Evolutionary conservation across 1,140 invertebrate species (phyloP).

Genomic region (Agraylea sexmaculata): DNA sequence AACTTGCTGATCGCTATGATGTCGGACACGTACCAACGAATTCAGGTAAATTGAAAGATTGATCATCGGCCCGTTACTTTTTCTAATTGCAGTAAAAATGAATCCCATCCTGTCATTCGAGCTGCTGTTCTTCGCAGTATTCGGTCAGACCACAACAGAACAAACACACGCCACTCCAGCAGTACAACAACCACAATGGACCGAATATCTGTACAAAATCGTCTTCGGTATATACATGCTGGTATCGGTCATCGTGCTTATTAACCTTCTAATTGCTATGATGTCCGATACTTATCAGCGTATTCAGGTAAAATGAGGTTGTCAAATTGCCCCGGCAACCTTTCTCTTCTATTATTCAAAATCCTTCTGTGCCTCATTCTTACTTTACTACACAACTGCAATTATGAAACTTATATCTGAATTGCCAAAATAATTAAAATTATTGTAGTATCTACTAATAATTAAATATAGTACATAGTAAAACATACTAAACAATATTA

Average conservation of each 20-base stretch:
- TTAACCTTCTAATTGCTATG: constrained; percentile 99
- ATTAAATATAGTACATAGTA: background rate
- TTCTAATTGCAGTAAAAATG: constrained; percentile 71
- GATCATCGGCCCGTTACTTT: constrained; percentile 30
- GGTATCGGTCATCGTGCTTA: constrained; percentile 95
- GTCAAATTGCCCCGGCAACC: background rate
- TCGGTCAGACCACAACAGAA: constrained; percentile 89
- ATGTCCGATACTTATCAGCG: constrained; percentile 99
- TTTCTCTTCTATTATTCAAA: background rate
- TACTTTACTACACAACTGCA: too few species aligned
- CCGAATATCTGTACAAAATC: constrained; percentile 67
- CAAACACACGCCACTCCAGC: constrained; percentile 48
- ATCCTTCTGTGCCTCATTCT: background rate
- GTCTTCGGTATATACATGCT: constrained; percentile 91
- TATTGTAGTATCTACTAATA: too few species aligned
- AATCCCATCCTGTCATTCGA: constrained; percentile 86
- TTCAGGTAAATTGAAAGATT: constrained; percentile 59
- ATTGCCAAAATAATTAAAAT: constrained; percentile 6
- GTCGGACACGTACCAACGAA: constrained; percentile 98
- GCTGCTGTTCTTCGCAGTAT: constrained; percentile 97
- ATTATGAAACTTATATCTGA: too few species aligned
- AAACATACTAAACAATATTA: background rate
- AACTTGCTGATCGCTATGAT: constrained; percentile 99
- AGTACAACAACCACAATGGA: constrained; percentile 57
- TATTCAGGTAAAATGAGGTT: constrained; percentile 63